These are phyloP conservation scores for Erebia epiphron DNA, from an alignment of 2,888 invertebrate species.

Conservation along the genomic window DNA sequence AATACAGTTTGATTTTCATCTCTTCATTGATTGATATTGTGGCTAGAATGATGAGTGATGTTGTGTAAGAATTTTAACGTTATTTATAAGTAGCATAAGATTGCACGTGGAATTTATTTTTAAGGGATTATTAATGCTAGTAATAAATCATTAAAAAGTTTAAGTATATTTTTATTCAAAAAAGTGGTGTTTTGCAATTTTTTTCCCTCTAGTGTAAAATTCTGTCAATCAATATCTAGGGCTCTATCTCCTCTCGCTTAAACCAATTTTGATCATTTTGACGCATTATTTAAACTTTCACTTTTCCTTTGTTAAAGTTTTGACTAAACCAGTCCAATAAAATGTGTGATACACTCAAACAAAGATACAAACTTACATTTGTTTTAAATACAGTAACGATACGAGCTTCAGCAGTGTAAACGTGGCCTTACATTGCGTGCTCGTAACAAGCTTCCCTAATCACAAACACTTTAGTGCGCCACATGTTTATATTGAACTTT, in stretches of 20 bases:
- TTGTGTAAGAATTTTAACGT: background rate
- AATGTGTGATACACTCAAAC: no score
- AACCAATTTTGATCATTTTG: no score
- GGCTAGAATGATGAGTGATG: conserved; percentile 4
- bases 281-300: no score
- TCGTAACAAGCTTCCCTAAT: conserved; percentile 27
- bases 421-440: conserved; percentile 27
- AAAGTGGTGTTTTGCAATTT: background rate
- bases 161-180: background rate
- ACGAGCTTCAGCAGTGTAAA: background rate
- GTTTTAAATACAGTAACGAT: background rate
- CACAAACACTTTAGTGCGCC: conserved; percentile 22
- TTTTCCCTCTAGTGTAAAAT: background rate
- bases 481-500: conserved; percentile 33
- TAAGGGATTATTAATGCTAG: conserved; percentile 41
- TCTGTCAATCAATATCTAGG: no score
- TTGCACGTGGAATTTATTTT: conserved; percentile 37
- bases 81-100: conserved; percentile 31
- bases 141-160: conserved; percentile 41
- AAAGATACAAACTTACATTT: no score
- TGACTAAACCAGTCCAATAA: no score
- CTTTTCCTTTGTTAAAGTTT: no score
- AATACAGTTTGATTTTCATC: background rate
- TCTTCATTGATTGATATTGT: background rate
- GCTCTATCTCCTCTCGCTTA: no score